Evolutionary conservation across 2,888 invertebrate species (phyloP), one percentile per base, ranked within the genome.

Genomic region (Drosophila aldrichi): DNA sequence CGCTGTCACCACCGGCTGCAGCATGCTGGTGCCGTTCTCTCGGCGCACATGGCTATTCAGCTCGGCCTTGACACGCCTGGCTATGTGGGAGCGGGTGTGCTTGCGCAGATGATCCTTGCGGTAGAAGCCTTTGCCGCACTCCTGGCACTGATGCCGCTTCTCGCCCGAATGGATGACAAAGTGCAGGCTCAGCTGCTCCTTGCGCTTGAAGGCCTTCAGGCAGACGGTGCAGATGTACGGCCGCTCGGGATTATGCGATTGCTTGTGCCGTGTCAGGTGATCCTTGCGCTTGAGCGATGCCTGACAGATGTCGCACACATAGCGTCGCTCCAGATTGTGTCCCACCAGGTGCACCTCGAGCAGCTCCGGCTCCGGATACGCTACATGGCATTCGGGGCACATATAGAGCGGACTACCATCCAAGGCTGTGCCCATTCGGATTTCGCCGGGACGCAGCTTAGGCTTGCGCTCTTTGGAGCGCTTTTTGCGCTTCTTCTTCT

Each of bases 351-450:
- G 97, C 77, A 97, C 96, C 85, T 97, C 97, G 32, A 97, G 92
- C 25, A 97, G 93, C 72, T 96, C 96, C 54, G 96, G 95, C 90
- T 97, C 97, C 0, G 97, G 97, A 90, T 97, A 97, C 32, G 97
- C 97, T 95, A 97, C 96, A 92, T 97, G 96, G 90, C 97, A 97
- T 90, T 97, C 97, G 0, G 97, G 97, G 90, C 97, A 97, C 92
- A 97, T 96, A 88, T 96, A 97, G 10, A 97, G 91, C 0, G 97
- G 97, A 72, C 97, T 97, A 22, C 97, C 97, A 87, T 97, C 97
- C 16, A 95, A 92, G 10, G 96, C 96, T 3, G 96, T 96, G 12
- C 96, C 96, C 34, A 96, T 93, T 41, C 97, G 94, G 82, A 97
- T 97, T 93, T 97, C 96, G 0, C 97, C 97, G 0, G 97, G 97